Conservation (phyloP, 2,113 vertebrate genomes). For the Ophiodon elongatus region DNA sequence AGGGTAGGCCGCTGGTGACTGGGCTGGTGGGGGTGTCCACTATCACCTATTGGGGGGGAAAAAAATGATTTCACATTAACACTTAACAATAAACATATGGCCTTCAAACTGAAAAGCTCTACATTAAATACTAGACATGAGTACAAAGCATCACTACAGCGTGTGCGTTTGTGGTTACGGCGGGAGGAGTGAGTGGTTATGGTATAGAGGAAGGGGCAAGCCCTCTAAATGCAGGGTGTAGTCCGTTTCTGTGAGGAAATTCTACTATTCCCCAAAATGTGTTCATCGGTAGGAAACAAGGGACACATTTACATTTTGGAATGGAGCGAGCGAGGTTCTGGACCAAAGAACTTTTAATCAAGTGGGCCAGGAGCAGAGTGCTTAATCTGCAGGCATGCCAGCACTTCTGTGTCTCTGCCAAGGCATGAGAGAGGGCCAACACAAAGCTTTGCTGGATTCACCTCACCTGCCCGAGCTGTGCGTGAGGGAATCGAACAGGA, state of each 20-base stretch:
- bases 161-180: constrained; percentile 11
- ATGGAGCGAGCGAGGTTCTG: constrained; percentile 36
- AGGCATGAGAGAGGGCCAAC: constrained; percentile 44
- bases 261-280: constrained; percentile 27
- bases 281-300: constrained; percentile 26
- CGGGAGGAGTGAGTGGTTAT: constrained; percentile 10
- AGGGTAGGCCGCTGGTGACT: constrained; percentile 96
- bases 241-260: constrained; percentile 17
- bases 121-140: neutral
- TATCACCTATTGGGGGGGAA: constrained; percentile 87
- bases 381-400: constrained; percentile 64
- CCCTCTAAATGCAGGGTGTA: constrained; percentile 62
- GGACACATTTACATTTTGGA: constrained; percentile 53
- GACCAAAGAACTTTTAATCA: constrained; percentile 69
- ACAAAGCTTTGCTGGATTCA: constrained; percentile 36
- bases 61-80: neutral
- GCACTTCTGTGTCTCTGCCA: constrained; percentile 50
- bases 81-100: neutral
- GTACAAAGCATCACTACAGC: constrained; percentile 2
- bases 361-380: constrained; percentile 51
- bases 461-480: constrained; percentile 29
- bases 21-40: constrained; percentile 99
- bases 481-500: neutral
- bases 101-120: constrained; percentile 21
- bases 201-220: constrained; percentile 4